These are phyloP conservation scores for Hiodon alosoides DNA, from an alignment of 2,113 vertebrate species.

Conservation along the genomic window DNA sequence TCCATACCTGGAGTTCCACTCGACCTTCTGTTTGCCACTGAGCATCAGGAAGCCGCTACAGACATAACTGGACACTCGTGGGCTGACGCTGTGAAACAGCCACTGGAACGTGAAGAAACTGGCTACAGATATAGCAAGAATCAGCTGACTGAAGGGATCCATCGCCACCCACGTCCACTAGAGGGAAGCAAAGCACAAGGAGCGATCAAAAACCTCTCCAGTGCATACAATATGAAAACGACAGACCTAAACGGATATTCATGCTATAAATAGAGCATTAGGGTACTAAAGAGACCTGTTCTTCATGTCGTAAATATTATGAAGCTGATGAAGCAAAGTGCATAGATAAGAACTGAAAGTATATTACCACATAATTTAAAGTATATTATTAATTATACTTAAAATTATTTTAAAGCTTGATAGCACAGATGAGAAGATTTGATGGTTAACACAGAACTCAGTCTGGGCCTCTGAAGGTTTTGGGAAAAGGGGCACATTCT, in stretches of 20 bases:
- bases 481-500: too few relatives aligned
- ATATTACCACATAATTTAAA: too few relatives aligned
- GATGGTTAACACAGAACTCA: not conserved
- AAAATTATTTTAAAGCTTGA: not conserved
- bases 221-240: too few relatives aligned
- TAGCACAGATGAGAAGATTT: not conserved
- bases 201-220: too few relatives aligned
- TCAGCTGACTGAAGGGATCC: slow-evolving; percentile 57
- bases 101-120: slow-evolving; percentile 74
- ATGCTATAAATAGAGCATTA: too few relatives aligned
- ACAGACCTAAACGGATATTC: too few relatives aligned
- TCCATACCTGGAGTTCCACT: slow-evolving; percentile 82
- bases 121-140: slow-evolving; percentile 45
- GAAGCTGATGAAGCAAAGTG: too few relatives aligned
- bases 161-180: slow-evolving; percentile 52
- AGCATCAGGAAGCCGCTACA: slow-evolving; percentile 65
- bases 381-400: too few relatives aligned
- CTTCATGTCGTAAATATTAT: too few relatives aligned
- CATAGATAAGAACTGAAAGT: too few relatives aligned
- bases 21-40: slow-evolving; percentile 67
- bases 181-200: not conserved
- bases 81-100: slow-evolving; percentile 69
- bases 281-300: too few relatives aligned
- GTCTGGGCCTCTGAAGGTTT: not conserved
- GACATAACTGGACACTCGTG: slow-evolving; percentile 64